phyloP scores from a whole-genome alignment of 1,140 invertebrate genomes.

The Samia ricini region DNA sequence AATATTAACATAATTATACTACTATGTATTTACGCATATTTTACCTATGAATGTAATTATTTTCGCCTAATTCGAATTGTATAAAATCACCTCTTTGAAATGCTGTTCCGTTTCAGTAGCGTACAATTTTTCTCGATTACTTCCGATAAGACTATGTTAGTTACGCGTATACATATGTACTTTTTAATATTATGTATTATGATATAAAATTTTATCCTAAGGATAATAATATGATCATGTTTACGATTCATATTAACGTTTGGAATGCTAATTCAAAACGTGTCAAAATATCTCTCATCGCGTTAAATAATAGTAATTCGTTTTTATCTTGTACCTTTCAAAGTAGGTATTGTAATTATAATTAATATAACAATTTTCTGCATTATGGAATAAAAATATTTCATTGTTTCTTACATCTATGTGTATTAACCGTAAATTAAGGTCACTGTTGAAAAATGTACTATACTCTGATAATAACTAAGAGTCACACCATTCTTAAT shows the following conservation, averaged over 20 bases:
- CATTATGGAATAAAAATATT: slow-evolving; percentile 75
- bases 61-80: slow-evolving; percentile 76
- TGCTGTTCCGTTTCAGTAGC: slow-evolving; percentile 70
- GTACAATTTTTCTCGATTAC: slow-evolving; percentile 65
- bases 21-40: slow-evolving; percentile 74
- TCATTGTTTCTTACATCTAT: slow-evolving; percentile 73
- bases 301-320: slow-evolving; percentile 71
- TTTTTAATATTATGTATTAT: slow-evolving; percentile 76
- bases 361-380: slow-evolving; percentile 76
- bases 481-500: slow-evolving; percentile 70
- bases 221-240: slow-evolving; percentile 70
- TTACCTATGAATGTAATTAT: slow-evolving; percentile 76
- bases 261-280: slow-evolving; percentile 68
- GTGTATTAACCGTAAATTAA: slow-evolving; percentile 73
- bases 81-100: slow-evolving; percentile 74
- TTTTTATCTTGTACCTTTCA: slow-evolving; percentile 76
- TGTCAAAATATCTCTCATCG: slow-evolving; percentile 75
- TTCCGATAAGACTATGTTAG: slow-evolving; percentile 75
- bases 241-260: slow-evolving; percentile 69
- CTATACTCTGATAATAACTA: slow-evolving; percentile 49
- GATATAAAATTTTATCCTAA: slow-evolving; percentile 77
- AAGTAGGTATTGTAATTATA: slow-evolving; percentile 77
- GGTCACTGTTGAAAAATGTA: slow-evolving; percentile 68
- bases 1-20: slow-evolving; percentile 76
- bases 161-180: slow-evolving; percentile 68